Conservation (phyloP, 2,113 vertebrate species). For the Sylvia atricapilla region DNA sequence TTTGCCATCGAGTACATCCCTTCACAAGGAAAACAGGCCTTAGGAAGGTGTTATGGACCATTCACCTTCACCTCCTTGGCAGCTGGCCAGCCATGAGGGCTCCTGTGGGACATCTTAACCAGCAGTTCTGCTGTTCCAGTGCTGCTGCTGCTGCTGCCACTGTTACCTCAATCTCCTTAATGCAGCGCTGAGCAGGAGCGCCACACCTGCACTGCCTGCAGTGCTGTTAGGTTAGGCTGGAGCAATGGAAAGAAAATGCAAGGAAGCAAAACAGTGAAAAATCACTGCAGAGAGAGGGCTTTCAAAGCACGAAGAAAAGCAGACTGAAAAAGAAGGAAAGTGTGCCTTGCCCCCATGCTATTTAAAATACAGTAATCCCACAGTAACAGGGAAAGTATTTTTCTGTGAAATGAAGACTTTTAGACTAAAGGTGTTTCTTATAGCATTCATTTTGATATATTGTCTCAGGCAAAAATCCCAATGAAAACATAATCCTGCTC, state of each 20-base stretch:
- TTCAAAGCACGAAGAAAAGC: background rate
- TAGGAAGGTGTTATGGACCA: background rate
- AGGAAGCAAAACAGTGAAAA: background rate
- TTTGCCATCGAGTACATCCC: background rate
- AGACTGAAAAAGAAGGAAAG: background rate
- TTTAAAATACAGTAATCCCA: background rate
- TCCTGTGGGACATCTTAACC: background rate
- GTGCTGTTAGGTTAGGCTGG: no score
- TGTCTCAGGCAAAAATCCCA: background rate
- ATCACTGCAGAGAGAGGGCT: background rate
- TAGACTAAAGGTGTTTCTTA: background rate
- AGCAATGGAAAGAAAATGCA: background rate
- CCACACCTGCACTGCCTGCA: background rate
- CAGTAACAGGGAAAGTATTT: background rate
- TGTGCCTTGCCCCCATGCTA: background rate
- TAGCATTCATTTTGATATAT: background rate
- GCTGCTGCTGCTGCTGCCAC: background rate
- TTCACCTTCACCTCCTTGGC: background rate
- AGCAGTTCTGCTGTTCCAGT: background rate
- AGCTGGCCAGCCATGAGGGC: background rate
- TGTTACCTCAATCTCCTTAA: background rate
- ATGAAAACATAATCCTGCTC: background rate
- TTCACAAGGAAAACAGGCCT: background rate
- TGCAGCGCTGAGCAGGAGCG: background rate
- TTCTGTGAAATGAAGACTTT: background rate